Percentiles rank a stretch among this genome's conserved stretches.
phyloP scores from a whole-genome alignment of 2,113 vertebrate species.

The Thomomys bottae region DNA sequence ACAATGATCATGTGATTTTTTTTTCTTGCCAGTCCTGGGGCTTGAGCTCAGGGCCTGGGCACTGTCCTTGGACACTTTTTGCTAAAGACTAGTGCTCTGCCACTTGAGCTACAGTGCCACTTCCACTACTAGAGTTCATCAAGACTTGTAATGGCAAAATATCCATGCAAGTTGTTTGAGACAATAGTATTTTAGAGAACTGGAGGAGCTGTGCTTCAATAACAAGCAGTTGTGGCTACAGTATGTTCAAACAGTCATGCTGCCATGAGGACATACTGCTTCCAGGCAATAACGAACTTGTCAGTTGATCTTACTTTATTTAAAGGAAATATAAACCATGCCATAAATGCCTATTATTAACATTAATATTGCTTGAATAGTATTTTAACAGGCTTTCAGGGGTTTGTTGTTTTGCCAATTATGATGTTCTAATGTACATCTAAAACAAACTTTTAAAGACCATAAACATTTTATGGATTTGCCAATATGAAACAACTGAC shows the following conservation, averaged over 20 bases:
- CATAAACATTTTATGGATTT: not conserved
- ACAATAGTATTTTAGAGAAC: not conserved
- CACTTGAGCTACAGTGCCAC: too few relatives aligned
- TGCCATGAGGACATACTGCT: too few relatives aligned
- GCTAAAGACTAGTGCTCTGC: too few relatives aligned
- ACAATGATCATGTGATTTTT: not conserved
- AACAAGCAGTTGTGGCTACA: not conserved
- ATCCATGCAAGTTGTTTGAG: not conserved
- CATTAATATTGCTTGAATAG: not conserved
- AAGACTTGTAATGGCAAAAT: not conserved
- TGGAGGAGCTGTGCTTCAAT: not conserved
- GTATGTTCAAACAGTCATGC: not conserved
- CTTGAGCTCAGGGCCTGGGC: too few relatives aligned
- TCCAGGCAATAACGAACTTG: not conserved
- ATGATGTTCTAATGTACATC: not conserved
- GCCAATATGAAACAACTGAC: not conserved
- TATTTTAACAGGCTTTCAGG: not conserved
- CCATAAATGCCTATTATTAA: not conserved
- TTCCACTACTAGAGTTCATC: not conserved
- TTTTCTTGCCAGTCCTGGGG: not conserved
- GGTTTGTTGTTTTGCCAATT: not conserved
- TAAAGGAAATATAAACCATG: not conserved
- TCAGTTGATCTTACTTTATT: not conserved
- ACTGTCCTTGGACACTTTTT: too few relatives aligned
- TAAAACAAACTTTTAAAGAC: not conserved